Base-by-base conservation (phyloP, 2,888 invertebrate genomes). In the Ichneumon xanthorius region DNA sequence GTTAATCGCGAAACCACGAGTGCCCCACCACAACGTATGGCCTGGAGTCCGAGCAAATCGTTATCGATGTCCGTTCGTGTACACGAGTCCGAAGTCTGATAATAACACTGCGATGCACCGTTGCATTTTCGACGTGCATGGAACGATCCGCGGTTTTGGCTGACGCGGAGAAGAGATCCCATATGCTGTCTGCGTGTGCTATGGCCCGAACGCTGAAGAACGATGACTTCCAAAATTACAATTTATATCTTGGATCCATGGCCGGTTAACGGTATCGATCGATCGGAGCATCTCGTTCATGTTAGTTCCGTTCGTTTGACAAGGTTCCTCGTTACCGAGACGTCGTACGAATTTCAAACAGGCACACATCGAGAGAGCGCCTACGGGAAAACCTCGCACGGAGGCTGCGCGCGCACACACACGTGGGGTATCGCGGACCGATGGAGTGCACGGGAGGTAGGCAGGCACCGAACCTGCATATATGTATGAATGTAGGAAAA, bases 271-370 rank as follows among this genome's bases (percentile, higher is more conserved):
- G 85, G 81, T 85, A 79, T 37, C 61, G 19, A 82, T 81, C 78
- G 81, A 72, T 78, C 53, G 16, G n/a, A 37, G 63, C 61, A 19
- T 45, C 45, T 22, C 22, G 40, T 70, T 11, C 68, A 50, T 48
- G 26, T 63, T 58, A 53, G 67, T 55, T 67, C 53, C 68, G 71
- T 75, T 70, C 61, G 68, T 77, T 78, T 81, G 84, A 80, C 77
- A 72, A 85, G 84, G 77, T 70, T 81, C 68, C 78, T 78, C 78
- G 84, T 82, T 81, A 81, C 75, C 75, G 81, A 40, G 73, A 78
- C 81, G 77, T 78, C 81, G 73, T 48, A 63, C 78, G 81, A 82
- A 70, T 75, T 75, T 85, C 78, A 79, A 82, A 75, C 75, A 81
- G 81, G 40, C 40, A 9, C 80, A 7, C 40, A 22, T 58, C 58